phyloP scores from a whole-genome alignment of 2,113 vertebrate genomes.

The Siniperca chuatsi region DNA sequence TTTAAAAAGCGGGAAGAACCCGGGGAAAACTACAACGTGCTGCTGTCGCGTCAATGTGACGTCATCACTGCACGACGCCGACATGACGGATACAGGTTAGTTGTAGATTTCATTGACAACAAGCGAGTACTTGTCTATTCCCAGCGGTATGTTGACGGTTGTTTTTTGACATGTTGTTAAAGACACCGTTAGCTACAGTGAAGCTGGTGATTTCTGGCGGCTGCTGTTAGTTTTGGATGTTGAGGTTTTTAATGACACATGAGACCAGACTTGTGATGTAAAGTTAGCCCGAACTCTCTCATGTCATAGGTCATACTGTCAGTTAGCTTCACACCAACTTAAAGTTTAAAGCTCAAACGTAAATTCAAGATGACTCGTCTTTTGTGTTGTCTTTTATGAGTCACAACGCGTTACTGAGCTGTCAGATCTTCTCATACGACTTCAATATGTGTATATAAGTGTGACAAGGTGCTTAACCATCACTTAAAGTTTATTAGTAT shows the following conservation, averaged over 20 bases:
- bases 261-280: background rate
- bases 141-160: background rate
- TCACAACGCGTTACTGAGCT: background rate
- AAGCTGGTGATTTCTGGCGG: background rate
- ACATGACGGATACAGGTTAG: conserved; percentile 17
- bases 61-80: conserved; percentile 36
- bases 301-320: background rate
- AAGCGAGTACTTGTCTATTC: background rate
- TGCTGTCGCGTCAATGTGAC: conserved; percentile 36
- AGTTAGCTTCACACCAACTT: background rate
- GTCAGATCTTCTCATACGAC: background rate
- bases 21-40: conserved; percentile 61
- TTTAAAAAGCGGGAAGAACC: background rate
- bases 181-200: background rate
- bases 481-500: background rate
- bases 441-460: background rate
- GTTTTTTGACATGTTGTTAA: background rate
- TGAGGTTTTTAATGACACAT: background rate
- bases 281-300: conserved; percentile 13
- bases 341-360: background rate
- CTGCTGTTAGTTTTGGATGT: background rate
- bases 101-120: background rate
- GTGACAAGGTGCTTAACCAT: background rate
- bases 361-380: background rate
- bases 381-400: background rate